A percentile compares a stretch with the other conserved stretches of the same genome.
Evolutionary conservation across 2,113 vertebrate species (phyloP).

Genomic region (Mus pahari): DNA sequence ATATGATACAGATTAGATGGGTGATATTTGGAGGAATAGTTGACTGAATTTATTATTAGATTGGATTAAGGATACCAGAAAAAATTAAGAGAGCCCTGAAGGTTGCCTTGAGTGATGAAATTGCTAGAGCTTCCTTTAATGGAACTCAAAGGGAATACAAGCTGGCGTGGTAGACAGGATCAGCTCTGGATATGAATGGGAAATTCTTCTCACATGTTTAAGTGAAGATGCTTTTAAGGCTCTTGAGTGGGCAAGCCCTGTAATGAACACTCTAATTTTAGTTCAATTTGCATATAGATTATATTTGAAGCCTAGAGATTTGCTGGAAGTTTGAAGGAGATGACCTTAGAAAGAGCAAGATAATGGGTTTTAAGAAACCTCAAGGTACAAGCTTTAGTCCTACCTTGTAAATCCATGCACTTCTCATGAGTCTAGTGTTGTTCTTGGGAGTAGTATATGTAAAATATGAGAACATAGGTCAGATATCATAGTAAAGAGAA

Average conservation of each 20-base stretch:
- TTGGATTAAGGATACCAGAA: background rate
- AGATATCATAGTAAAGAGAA: background rate
- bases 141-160: background rate
- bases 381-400: background rate
- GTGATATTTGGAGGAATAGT: background rate
- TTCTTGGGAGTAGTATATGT: background rate
- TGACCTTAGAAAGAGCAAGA: background rate
- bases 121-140: background rate
- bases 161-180: background rate
- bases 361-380: background rate
- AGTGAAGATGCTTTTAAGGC: background rate
- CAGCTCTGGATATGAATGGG: background rate
- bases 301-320: conserved; percentile 1
- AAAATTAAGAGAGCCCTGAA: background rate
- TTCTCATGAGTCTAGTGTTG: background rate
- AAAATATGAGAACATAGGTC: background rate
- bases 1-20: background rate
- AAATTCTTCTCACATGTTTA: background rate
- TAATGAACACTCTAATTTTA: background rate
- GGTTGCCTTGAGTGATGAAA: background rate
- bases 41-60: background rate
- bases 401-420: background rate
- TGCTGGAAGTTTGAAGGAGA: conserved; percentile 47
- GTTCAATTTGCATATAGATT: conserved; percentile 59
- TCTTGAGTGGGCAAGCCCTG: background rate